These are phyloP conservation scores for Lycaena phlaeas DNA, from an alignment of 2,888 invertebrate genomes.

Conservation along the genomic window DNA sequence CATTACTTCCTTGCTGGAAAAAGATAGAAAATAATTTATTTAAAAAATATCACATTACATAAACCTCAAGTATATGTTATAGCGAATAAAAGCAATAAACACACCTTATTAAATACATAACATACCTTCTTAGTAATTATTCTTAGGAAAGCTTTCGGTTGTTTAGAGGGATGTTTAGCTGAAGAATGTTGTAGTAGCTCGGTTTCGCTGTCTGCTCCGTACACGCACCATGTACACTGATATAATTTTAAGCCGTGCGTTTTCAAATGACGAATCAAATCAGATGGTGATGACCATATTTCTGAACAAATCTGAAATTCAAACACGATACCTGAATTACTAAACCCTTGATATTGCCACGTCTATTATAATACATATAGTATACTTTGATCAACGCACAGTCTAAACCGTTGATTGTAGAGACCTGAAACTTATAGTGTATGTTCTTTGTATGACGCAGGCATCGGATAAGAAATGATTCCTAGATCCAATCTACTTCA, in stretches of 20 bases:
- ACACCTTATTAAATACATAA: background rate
- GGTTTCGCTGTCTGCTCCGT: slow-evolving; percentile 44
- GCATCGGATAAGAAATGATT: no score
- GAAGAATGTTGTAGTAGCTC: slow-evolving; percentile 49
- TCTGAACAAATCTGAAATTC: slow-evolving; percentile 40
- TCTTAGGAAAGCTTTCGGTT: slow-evolving; percentile 52
- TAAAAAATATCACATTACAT: background rate
- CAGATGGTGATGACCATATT: slow-evolving; percentile 26
- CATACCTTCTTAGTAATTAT: slow-evolving; percentile 44
- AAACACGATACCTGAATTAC: no score
- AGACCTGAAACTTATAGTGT: no score
- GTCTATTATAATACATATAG: no score
- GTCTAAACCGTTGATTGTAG: no score
- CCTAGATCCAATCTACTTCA: no score
- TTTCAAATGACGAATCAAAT: slow-evolving; percentile 44
- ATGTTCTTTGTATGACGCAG: no score
- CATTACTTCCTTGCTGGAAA: slow-evolving; percentile 45
- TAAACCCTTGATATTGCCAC: no score
- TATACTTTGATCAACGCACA: no score
- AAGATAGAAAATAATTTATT: no score
- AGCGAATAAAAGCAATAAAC: background rate
- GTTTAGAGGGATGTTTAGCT: slow-evolving; percentile 47
- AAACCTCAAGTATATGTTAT: background rate
- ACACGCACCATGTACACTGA: slow-evolving; percentile 57
- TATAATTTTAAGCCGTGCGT: slow-evolving; percentile 51